Conservation (phyloP, 2,797 vertebrate species). For the Sebastes diploproa region DNA sequence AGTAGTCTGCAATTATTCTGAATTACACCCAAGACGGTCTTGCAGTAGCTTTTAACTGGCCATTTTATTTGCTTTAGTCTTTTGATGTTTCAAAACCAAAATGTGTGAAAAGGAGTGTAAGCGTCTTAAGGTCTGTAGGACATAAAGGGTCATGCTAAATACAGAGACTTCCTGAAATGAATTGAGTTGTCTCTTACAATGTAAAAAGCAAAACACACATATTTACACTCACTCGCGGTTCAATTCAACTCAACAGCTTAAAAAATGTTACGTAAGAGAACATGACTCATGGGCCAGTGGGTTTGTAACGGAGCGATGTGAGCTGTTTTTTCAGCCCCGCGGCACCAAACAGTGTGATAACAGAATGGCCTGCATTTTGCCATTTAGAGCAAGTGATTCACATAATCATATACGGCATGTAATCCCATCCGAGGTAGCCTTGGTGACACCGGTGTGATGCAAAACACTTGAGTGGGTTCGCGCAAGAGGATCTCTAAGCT, state of each 20-base stretch:
- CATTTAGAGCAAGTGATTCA: conserved; percentile 18
- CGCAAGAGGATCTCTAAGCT: neutral
- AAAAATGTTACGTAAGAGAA: conserved; percentile 26
- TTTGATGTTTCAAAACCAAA: conserved; percentile 39
- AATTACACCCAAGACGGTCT: conserved; percentile 61
- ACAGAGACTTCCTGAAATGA: neutral
- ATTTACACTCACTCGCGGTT: neutral
- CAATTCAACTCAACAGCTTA: conserved; percentile 22
- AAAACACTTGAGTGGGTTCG: neutral
- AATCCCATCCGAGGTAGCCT: neutral
- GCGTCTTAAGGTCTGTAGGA: neutral
- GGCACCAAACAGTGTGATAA: conserved; percentile 26
- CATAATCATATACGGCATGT: conserved; percentile 19
- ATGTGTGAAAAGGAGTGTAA: conserved; percentile 34
- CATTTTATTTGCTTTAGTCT: conserved; percentile 44
- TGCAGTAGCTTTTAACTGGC: conserved; percentile 50
- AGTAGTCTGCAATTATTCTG: conserved; percentile 69
- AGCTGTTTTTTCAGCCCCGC: conserved; percentile 28
- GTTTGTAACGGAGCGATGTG: conserved; percentile 29
- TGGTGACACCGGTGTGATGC: conserved; percentile 11
- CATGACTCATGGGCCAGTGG: conserved; percentile 40
- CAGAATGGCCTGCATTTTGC: neutral
- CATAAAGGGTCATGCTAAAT: conserved; percentile 5
- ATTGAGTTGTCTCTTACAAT: neutral
- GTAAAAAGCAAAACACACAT: neutral